Evolutionary conservation across 2,888 invertebrate species (phyloP).

Genomic region (Aporophyla lueneburgensis): DNA sequence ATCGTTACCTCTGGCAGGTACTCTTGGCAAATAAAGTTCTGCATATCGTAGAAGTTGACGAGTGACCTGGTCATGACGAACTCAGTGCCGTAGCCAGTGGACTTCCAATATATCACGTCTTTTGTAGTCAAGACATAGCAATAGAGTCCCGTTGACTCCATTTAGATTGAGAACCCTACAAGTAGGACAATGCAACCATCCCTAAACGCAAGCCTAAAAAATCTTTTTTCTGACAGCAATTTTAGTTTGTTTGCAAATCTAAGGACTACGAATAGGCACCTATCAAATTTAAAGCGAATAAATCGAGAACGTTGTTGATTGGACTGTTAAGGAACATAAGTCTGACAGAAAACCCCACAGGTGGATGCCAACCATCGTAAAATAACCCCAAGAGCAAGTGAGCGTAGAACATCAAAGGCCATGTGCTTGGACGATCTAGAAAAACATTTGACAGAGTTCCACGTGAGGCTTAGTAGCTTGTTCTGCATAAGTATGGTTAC

Average conservation of each 20-base stretch:
- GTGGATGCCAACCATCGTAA: too few species aligned
- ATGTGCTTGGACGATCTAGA: too few species aligned
- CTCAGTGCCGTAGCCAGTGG: neutral
- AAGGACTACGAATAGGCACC: neutral
- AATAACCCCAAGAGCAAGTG: too few species aligned
- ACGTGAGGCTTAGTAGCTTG: too few species aligned
- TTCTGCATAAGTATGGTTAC: too few species aligned
- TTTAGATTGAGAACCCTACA: neutral
- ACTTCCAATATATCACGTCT: neutral
- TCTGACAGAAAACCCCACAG: neutral
- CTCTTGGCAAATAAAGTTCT: neutral
- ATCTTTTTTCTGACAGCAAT: neutral
- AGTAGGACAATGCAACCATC: neutral
- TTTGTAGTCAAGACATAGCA: neutral
- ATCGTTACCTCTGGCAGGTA: too few species aligned
- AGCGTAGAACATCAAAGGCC: too few species aligned
- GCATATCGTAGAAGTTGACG: neutral
- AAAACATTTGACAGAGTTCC: too few species aligned
- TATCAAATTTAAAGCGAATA: neutral
- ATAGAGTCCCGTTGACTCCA: neutral
- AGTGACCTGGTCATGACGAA: neutral
- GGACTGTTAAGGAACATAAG: neutral
- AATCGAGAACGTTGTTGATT: neutral
- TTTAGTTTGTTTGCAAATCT: neutral
- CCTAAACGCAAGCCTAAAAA: too few species aligned